phyloP scores from a whole-genome alignment of 2,888 invertebrate species.

The Drosophila infuscata region DNA sequence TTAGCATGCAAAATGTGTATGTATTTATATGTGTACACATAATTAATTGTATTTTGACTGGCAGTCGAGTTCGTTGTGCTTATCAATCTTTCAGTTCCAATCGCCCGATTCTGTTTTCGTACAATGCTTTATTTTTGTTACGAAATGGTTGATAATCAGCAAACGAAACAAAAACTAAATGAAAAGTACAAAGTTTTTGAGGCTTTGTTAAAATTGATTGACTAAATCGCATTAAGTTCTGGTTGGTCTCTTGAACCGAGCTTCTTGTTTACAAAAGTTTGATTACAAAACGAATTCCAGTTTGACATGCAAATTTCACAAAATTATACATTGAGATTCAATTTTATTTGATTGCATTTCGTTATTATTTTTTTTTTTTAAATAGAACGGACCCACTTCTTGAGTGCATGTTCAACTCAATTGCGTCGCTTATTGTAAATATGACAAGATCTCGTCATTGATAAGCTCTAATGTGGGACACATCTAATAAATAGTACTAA shows the following conservation, averaged over 20 bases:
- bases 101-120: conserved; percentile 29
- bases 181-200: conserved; percentile 40
- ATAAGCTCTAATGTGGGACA: conserved; percentile 14
- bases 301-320: neutral
- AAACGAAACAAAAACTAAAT: conserved; percentile 7
- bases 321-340: neutral
- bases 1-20: conserved; percentile 4
- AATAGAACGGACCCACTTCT: conserved; percentile 15
- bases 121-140: conserved; percentile 61
- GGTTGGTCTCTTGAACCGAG: conserved; percentile 32
- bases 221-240: conserved; percentile 35
- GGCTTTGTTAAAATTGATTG: conserved; percentile 24
- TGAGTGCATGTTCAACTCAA: conserved; percentile 26
- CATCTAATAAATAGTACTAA: neutral
- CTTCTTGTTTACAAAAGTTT: conserved; percentile 23
- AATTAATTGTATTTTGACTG: conserved; percentile 13
- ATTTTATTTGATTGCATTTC: neutral
- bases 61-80: conserved; percentile 37
- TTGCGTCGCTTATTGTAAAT: neutral
- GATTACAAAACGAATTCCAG: conserved; percentile 1
- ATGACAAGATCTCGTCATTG: conserved; percentile 2
- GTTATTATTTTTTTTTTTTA: neutral
- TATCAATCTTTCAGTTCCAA: conserved; percentile 37
- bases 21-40: conserved; percentile 5
- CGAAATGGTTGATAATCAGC: conserved; percentile 59